Conservation (phyloP, 2,797 vertebrate genomes). For the Gila robusta region DNA sequence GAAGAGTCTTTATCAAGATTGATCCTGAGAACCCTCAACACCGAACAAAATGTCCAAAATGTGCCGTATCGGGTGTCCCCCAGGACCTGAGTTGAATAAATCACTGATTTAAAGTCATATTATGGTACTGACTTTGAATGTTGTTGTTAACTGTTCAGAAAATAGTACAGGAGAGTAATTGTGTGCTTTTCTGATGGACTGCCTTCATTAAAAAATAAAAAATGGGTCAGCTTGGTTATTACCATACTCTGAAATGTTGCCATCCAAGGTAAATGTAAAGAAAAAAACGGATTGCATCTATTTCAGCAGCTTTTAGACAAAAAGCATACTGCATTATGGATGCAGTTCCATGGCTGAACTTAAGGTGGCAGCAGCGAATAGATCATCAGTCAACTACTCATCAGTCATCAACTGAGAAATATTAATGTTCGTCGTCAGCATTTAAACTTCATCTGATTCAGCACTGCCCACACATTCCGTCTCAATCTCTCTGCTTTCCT, state of each 20-base stretch:
- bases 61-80: background rate
- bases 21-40: background rate
- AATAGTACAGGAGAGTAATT: background rate
- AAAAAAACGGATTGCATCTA: background rate
- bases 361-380: slow-evolving; percentile 74
- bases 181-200: background rate
- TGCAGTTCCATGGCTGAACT: slow-evolving; percentile 65
- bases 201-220: background rate
- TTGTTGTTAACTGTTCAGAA: background rate
- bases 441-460: slow-evolving; percentile 57
- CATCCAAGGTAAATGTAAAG: background rate
- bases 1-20: background rate
- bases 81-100: background rate
- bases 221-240: background rate
- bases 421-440: slow-evolving; percentile 59
- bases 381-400: slow-evolving; percentile 61
- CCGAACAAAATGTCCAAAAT: background rate
- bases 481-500: background rate
- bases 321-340: background rate
- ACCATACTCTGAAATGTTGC: background rate
- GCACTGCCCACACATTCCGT: slow-evolving; percentile 26
- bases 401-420: slow-evolving; percentile 41
- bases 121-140: background rate
- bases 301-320: slow-evolving; percentile 19
- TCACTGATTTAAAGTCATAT: background rate